Percentiles rank a stretch among this genome's conserved stretches.
Conservation (phyloP, 2,113 vertebrate species). For the Poecile atricapillus region DNA sequence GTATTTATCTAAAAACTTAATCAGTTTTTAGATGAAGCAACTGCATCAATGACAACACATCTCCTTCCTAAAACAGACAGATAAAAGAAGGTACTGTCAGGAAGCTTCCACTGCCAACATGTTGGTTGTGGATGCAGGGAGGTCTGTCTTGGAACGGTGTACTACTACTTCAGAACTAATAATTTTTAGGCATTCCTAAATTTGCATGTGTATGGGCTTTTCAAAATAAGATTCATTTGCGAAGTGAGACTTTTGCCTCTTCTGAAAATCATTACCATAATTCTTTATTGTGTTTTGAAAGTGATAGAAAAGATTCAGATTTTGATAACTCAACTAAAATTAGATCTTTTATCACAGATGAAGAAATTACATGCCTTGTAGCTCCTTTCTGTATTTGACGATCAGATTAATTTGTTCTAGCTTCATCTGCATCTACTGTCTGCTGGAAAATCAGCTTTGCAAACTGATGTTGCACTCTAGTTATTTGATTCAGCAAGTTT, state of each 20-base stretch:
- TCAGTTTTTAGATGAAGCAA: not conserved
- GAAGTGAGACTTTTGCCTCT: not conserved
- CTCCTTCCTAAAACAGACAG: not conserved
- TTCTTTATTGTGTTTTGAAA: not conserved
- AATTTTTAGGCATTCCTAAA: not conserved
- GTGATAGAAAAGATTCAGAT: not conserved
- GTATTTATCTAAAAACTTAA: not conserved
- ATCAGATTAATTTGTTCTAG: not conserved
- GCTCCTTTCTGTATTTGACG: not conserved
- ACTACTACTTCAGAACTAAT: not conserved
- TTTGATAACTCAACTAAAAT: not conserved
- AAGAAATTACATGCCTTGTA: not conserved
- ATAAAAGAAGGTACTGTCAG: not conserved
- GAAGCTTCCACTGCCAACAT: not conserved
- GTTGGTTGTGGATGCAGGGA: not conserved
- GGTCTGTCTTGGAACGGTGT: not conserved
- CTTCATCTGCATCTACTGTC: not conserved
- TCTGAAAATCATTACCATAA: not conserved
- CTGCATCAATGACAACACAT: not conserved
- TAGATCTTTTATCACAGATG: not conserved
- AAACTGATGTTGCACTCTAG: not conserved
- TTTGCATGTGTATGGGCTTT: not conserved
- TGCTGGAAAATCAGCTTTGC: not conserved
- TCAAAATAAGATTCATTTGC: not conserved
- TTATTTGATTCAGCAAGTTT: not conserved